phyloP scores from a whole-genome alignment of 2,113 vertebrate species.

The Campylorhamphus procurvoides region DNA sequence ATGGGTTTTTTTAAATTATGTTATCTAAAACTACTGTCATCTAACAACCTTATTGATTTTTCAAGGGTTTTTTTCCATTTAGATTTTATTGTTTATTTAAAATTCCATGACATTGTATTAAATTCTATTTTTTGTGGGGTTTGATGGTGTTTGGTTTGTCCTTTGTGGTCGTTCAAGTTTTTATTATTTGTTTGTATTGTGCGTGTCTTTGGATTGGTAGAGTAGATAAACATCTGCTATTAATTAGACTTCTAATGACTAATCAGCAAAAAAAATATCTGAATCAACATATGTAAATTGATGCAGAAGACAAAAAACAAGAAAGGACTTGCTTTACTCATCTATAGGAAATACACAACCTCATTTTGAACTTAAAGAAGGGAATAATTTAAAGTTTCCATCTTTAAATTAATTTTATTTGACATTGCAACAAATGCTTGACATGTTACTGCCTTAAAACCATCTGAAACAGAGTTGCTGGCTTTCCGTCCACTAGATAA shows the following conservation, averaged over 20 bases:
- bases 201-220: not conserved
- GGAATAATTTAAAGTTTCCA: not conserved
- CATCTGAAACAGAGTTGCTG: not conserved
- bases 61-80: not conserved
- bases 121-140: not conserved
- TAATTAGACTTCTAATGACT: not conserved
- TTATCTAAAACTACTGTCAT: not conserved
- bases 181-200: not conserved
- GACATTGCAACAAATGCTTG: not conserved
- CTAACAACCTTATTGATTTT: not conserved
- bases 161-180: not conserved
- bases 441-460: not conserved
- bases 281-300: not conserved
- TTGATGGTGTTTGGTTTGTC: not conserved
- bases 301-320: not conserved
- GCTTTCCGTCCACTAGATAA: not conserved
- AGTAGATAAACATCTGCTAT: not conserved
- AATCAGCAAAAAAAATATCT: not conserved
- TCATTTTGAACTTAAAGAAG: not conserved
- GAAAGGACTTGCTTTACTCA: not conserved
- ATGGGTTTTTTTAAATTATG: not conserved
- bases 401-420: not conserved
- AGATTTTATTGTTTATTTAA: not conserved
- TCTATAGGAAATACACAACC: not conserved
- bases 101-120: not conserved